Percentiles rank a stretch among this genome's conserved stretches.
These are phyloP conservation scores for Solea senegalensis DNA, from an alignment of 2,113 vertebrate genomes.

Conservation along the genomic window DNA sequence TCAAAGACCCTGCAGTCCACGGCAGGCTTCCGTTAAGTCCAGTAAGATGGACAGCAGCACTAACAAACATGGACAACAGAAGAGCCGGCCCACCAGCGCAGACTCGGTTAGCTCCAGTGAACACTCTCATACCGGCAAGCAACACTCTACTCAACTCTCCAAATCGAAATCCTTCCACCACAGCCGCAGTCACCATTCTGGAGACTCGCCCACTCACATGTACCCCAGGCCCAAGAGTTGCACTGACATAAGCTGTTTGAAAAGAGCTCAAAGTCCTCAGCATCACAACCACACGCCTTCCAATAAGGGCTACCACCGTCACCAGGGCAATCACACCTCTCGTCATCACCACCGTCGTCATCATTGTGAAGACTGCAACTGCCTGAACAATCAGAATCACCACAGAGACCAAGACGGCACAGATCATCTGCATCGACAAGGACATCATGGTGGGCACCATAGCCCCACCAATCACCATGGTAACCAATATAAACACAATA, in stretches of 20 bases:
- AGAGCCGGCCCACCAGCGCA: constrained; percentile 40
- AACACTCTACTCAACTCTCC: constrained; percentile 38
- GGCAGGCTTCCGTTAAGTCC: constrained; percentile 34
- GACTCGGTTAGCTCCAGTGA: constrained; percentile 62
- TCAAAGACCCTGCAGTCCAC: constrained; percentile 49
- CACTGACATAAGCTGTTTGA: constrained; percentile 31
- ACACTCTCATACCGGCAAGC: constrained; percentile 48
- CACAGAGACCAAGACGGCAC: constrained; percentile 4
- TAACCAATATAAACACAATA: background rate
- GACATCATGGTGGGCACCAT: constrained; percentile 11
- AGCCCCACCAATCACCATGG: constrained; percentile 1
- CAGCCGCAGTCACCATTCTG: constrained; percentile 21
- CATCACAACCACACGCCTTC: constrained; percentile 32
- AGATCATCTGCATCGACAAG: constrained; percentile 13
- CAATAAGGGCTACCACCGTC: constrained; percentile 29
- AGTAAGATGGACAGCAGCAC: constrained; percentile 33
- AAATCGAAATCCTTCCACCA: constrained; percentile 48
- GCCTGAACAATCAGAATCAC: background rate
- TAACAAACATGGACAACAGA: constrained; percentile 32
- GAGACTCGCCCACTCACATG: constrained; percentile 19
- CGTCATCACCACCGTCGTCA: constrained; percentile 11
- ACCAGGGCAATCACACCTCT: constrained; percentile 13
- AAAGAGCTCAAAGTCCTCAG: constrained; percentile 31
- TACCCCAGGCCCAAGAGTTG: constrained; percentile 44
- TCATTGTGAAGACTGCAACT: constrained; percentile 3